Conservation (phyloP, 2,888 invertebrate genomes). For the Notocelia uddmanniana region DNA sequence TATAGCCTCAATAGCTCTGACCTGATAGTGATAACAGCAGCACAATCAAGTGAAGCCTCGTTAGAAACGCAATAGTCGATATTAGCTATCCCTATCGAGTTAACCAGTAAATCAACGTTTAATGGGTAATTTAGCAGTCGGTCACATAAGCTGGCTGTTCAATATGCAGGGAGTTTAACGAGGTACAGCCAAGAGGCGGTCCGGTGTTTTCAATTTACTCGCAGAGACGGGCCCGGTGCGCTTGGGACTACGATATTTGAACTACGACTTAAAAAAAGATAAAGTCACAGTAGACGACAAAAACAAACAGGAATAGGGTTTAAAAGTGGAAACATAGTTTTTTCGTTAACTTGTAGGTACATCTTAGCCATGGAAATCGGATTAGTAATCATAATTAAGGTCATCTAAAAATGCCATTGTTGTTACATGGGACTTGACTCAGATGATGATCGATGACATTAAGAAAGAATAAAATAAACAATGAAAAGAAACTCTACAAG, state of each 20-base stretch:
- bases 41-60: slow-evolving; percentile 17
- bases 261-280: not conserved
- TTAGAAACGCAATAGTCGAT: slow-evolving; percentile 29
- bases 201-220: slow-evolving; percentile 51
- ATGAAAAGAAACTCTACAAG: no score
- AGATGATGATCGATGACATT: no score
- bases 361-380: not conserved
- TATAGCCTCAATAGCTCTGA: not conserved
- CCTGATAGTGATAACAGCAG: not conserved
- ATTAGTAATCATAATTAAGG: not conserved
- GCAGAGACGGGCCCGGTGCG: slow-evolving; percentile 32
- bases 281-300: not conserved
- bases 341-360: no score
- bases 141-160: slow-evolving; percentile 47
- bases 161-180: slow-evolving; percentile 51
- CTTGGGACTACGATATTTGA: slow-evolving; percentile 37
- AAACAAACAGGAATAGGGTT: no score
- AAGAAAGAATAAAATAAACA: no score
- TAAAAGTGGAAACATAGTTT: no score
- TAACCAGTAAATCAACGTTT: slow-evolving; percentile 34
- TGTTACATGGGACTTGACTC: no score
- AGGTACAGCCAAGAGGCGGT: slow-evolving; percentile 53
- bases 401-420: not conserved
- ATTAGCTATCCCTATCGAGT: slow-evolving; percentile 26
- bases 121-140: slow-evolving; percentile 35